Evolutionary conservation across 2,888 invertebrate species (phyloP).

Genomic region (Chymomyza caudatula): DNA sequence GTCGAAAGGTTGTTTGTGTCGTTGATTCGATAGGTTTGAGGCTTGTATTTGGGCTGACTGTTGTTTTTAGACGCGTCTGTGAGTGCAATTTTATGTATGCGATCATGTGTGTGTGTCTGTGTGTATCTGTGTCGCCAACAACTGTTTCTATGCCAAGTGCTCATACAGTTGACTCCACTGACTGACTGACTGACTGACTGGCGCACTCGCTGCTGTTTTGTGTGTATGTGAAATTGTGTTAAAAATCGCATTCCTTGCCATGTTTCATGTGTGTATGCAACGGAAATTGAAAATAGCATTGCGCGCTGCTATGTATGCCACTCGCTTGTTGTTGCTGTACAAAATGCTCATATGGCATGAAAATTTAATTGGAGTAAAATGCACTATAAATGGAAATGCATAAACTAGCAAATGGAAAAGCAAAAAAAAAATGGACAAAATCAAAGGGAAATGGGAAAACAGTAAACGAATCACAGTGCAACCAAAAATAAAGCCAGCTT

Average conservation of each 20-base stretch:
- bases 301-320: conserved; percentile 12
- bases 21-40: conserved; percentile 31
- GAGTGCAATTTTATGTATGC: conserved; percentile 8
- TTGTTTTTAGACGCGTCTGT: not conserved
- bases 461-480: not conserved
- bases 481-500: too few relatives aligned
- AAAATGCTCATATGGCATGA: conserved; percentile 66
- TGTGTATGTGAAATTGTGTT: conserved; percentile 46
- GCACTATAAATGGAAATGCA: conserved; percentile 46
- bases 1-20: conserved; percentile 3
- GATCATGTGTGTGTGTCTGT: conserved; percentile 14
- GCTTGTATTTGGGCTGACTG: conserved; percentile 22
- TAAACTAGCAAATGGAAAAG: conserved; percentile 2
- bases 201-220: conserved; percentile 3
- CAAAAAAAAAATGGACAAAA: not conserved
- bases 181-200: conserved; percentile 5
- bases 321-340: conserved; percentile 16
- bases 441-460: not conserved
- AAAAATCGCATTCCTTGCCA: conserved; percentile 53
- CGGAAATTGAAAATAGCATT: conserved; percentile 65
- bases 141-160: conserved; percentile 51
- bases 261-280: conserved; percentile 28
- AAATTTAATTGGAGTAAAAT: conserved; percentile 69
- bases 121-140: conserved; percentile 26
- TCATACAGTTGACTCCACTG: conserved; percentile 2